phyloP scores from a whole-genome alignment of 64 coral and sea anemone genomes.

The Stichodactyla mertensii region DNA sequence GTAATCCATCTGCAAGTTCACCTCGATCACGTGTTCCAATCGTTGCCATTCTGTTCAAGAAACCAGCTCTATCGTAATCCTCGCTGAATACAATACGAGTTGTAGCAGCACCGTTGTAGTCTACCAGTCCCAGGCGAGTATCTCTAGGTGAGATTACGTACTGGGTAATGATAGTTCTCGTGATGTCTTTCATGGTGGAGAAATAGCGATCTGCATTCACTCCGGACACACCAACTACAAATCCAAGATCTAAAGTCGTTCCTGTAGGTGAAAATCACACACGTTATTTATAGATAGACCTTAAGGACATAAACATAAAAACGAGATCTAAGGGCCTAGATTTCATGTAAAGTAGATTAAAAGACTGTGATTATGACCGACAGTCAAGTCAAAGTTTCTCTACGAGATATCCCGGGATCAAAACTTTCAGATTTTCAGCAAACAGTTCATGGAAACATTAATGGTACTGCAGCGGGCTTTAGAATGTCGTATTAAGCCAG shows the following conservation, averaged over 20 bases:
- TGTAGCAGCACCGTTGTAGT: constrained; percentile 71
- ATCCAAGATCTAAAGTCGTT: constrained; percentile 72
- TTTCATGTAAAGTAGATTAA: too few species aligned
- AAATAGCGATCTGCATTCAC: constrained; percentile 32
- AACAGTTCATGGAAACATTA: too few species aligned
- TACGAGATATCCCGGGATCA: too few species aligned
- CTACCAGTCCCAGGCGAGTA: constrained; percentile 59
- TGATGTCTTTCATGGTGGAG: constrained; percentile 62
- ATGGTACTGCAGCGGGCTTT: too few species aligned
- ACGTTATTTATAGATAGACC: not conserved
- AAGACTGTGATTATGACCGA: too few species aligned
- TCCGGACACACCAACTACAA: constrained; percentile 58
- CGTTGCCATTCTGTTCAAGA: constrained; percentile 16
- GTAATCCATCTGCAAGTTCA: constrained; percentile 27
- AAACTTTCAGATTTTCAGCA: too few species aligned
- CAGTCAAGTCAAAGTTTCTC: too few species aligned
- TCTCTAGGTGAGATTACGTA: constrained; percentile 46
- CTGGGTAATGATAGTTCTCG: constrained; percentile 50
- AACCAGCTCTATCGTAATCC: constrained; percentile 38
- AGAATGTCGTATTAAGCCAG: too few species aligned
- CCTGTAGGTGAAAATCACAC: constrained; percentile 18
- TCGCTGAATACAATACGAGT: constrained; percentile 37
- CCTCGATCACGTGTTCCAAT: not conserved
- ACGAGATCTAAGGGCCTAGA: too few species aligned
- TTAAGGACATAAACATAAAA: too few species aligned